Evolutionary conservation across 2,113 vertebrate genomes (phyloP).

Genomic region (Galeopterus variegatus): DNA sequence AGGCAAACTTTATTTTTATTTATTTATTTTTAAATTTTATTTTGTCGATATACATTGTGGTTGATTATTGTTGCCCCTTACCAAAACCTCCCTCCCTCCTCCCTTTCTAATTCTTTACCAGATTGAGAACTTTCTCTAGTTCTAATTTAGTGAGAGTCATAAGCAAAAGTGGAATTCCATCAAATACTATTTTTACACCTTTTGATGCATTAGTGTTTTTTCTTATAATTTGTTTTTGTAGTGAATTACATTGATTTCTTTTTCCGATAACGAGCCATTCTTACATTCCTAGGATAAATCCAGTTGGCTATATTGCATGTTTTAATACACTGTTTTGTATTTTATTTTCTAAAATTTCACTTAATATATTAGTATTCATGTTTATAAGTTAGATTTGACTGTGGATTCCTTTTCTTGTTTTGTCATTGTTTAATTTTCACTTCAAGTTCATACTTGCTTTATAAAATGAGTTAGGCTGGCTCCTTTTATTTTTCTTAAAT

Average conservation of each 20-base stretch:
- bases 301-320: background rate
- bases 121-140: background rate
- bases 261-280: background rate
- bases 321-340: background rate
- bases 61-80: no score
- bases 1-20: no score
- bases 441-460: background rate
- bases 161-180: background rate
- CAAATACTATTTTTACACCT: background rate
- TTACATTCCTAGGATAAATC: background rate
- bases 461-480: background rate
- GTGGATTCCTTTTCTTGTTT: background rate
- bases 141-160: background rate
- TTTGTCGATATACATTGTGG: no score
- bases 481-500: no score
- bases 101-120: background rate
- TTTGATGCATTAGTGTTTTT: background rate
- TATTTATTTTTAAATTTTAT: no score
- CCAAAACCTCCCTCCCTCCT: no score
- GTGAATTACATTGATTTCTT: background rate
- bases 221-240: background rate
- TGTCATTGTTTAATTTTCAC: background rate
- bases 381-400: background rate
- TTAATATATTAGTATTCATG: background rate
- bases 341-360: background rate